Percentiles rank a stretch among this genome's conserved stretches.
phyloP scores from a whole-genome alignment of 2,113 vertebrate genomes.

The Corythornis cristatus region DNA sequence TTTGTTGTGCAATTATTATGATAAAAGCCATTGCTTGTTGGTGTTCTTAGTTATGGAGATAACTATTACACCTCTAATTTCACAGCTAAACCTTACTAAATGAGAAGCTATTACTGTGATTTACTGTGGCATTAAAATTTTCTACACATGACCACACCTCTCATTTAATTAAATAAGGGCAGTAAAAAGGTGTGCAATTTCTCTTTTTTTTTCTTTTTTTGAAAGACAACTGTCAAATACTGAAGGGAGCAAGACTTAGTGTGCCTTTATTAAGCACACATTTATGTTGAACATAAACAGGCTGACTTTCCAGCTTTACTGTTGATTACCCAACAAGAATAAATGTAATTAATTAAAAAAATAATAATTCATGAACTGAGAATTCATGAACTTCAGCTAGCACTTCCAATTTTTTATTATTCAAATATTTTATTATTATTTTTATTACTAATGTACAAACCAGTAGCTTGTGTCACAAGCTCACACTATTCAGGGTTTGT shows the following conservation, averaged over 20 bases:
- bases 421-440: too few species aligned
- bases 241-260: not conserved
- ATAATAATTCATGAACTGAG: too few species aligned
- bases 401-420: too few species aligned
- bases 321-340: not conserved
- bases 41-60: slow-evolving; percentile 18
- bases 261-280: not conserved
- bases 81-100: slow-evolving; percentile 30
- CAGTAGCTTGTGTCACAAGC: not conserved
- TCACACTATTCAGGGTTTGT: not conserved
- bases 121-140: slow-evolving; percentile 50
- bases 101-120: slow-evolving; percentile 18
- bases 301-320: not conserved
- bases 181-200: not conserved
- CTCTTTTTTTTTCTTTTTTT: not conserved
- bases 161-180: slow-evolving; percentile 44
- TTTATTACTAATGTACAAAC: not conserved
- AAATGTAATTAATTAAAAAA: not conserved
- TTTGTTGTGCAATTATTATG: slow-evolving; percentile 5
- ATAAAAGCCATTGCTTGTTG: slow-evolving; percentile 17
- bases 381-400: too few species aligned
- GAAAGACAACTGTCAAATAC: not conserved
- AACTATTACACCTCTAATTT: slow-evolving; percentile 49
- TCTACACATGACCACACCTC: slow-evolving; percentile 29
- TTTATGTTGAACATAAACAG: not conserved